Evolutionary conservation across 2,888 invertebrate species (phyloP).

Genomic region (Orthonevra nobilis): DNA sequence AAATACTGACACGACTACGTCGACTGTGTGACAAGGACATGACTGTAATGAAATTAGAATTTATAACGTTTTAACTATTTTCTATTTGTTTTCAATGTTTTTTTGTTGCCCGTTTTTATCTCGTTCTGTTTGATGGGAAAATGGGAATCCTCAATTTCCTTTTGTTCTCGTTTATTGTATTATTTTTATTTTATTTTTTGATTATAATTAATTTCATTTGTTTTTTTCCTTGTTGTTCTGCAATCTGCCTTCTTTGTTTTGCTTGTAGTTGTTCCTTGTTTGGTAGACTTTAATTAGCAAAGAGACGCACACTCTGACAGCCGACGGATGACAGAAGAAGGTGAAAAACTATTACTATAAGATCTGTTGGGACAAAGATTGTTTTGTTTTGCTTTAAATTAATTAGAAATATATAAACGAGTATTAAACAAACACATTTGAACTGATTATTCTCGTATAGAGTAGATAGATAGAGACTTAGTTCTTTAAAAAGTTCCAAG

Average conservation of each 20-base stretch:
- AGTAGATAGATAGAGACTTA: too few species aligned
- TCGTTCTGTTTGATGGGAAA: constrained; percentile 6
- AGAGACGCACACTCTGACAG: background rate
- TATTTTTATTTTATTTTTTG: background rate
- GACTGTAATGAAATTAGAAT: constrained; percentile 66
- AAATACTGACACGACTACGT: constrained; percentile 49
- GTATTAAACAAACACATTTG: too few species aligned
- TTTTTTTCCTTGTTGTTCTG: background rate
- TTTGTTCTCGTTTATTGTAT: constrained; percentile 21
- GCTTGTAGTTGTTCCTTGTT: background rate
- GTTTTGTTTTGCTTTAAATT: too few species aligned
- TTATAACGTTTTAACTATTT: constrained; percentile 62
- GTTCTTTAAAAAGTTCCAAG: too few species aligned
- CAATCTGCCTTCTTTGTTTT: background rate
- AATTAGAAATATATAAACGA: too few species aligned
- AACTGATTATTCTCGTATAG: too few species aligned
- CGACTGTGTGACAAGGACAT: constrained; percentile 63
- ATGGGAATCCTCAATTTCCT: constrained; percentile 30
- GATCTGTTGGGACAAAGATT: too few species aligned
- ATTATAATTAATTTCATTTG: constrained; percentile 32
- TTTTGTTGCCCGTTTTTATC: background rate
- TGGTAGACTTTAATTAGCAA: constrained; percentile 26
- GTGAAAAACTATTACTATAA: too few species aligned
- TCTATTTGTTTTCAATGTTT: constrained; percentile 17
- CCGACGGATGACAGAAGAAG: background rate